Percentiles rank a stretch among this genome's conserved stretches.
Conservation (phyloP, 2,797 vertebrate species). For the Malacoraja senta region DNA sequence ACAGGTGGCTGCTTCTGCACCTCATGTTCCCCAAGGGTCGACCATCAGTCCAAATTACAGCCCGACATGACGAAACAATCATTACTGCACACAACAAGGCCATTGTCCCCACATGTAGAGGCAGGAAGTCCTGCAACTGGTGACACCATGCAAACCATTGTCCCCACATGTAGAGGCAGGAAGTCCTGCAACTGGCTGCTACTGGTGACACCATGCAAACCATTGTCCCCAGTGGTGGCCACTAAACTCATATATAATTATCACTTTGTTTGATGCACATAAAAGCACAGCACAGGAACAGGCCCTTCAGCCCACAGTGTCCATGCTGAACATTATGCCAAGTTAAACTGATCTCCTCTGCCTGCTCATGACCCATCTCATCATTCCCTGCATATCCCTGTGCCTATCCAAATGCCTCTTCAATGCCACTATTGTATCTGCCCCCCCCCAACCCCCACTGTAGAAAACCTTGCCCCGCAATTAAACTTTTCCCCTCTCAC, state of each 20-base stretch:
- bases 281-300: too few species aligned
- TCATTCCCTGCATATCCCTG: too few species aligned
- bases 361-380: too few species aligned
- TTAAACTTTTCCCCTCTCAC: too few species aligned
- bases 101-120: conserved; percentile 13
- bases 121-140: neutral
- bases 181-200: neutral
- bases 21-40: neutral
- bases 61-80: neutral
- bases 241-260: neutral
- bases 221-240: neutral
- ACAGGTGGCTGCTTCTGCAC: neutral
- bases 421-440: too few species aligned
- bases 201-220: neutral
- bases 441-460: too few species aligned
- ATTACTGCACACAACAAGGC: conserved; percentile 4
- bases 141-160: neutral
- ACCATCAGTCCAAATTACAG: conserved; percentile 5
- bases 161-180: neutral
- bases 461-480: too few species aligned
- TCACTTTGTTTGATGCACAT: neutral
- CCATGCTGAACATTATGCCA: too few species aligned
- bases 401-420: too few species aligned
- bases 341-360: too few species aligned
- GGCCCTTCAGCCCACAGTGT: too few species aligned